Percentiles rank a stretch among this genome's conserved stretches.
These are phyloP conservation scores for Halichoerus grypus DNA, from an alignment of 2,113 vertebrate species.

Conservation along the genomic window DNA sequence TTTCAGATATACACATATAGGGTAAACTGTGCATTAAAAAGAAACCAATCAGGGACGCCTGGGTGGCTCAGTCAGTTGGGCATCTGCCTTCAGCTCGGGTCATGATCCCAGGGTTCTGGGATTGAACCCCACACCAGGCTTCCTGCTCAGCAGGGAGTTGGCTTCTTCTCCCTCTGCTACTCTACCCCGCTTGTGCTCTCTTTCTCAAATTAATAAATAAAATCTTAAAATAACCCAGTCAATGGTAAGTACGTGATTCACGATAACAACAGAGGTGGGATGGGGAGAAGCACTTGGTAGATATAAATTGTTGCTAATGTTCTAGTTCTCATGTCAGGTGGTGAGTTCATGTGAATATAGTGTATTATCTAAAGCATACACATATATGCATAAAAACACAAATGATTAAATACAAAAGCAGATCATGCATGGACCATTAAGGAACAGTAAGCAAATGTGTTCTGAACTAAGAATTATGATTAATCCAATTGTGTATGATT, in stretches of 20 bases:
- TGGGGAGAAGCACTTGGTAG: neutral
- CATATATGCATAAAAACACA: neutral
- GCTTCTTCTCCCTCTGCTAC: neutral
- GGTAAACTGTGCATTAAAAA: neutral
- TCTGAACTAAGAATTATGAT: neutral
- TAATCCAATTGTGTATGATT: neutral
- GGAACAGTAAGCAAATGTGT: neutral
- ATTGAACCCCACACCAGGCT: neutral
- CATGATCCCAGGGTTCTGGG: neutral
- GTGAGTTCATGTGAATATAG: neutral
- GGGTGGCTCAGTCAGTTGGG: neutral
- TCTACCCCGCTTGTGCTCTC: neutral
- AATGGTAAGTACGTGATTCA: neutral
- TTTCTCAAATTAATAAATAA: neutral
- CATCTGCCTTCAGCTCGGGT: neutral
- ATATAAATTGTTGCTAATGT: neutral
- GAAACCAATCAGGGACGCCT: neutral
- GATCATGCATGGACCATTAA: neutral
- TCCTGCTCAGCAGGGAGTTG: neutral
- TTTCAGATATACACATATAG: neutral
- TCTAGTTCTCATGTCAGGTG: neutral
- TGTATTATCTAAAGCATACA: slow-evolving; percentile 2
- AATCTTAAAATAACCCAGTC: neutral
- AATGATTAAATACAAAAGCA: neutral
- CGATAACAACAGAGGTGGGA: neutral